Evolutionary conservation across 1,140 invertebrate species (phyloP).

Genomic region (Drosophila watanabei): DNA sequence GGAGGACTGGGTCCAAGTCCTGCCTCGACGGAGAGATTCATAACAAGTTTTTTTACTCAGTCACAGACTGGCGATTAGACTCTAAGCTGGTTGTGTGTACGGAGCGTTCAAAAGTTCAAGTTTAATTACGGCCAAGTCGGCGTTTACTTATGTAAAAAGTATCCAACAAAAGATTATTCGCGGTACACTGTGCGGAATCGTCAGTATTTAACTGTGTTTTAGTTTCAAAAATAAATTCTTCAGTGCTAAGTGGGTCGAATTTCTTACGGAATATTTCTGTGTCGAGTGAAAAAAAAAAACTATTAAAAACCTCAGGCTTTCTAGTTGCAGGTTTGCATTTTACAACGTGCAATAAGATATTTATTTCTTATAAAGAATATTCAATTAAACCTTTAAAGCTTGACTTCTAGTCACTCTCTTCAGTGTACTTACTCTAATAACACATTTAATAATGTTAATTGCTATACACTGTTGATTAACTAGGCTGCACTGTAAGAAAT

Average conservation of each 20-base stretch:
- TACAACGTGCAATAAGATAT: background rate
- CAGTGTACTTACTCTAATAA: conserved; percentile 19
- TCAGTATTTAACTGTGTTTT: background rate
- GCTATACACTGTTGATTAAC: conserved; percentile 21
- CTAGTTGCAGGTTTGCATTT: background rate
- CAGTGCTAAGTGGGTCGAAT: background rate
- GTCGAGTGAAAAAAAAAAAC: too few species aligned
- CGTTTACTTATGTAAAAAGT: conserved; percentile 37
- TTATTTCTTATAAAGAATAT: background rate
- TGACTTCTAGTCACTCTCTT: background rate
- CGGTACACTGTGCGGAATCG: conserved; percentile 24
- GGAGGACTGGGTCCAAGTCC: background rate
- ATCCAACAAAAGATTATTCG: conserved; percentile 19
- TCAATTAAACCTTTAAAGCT: background rate
- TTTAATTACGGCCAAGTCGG: conserved; percentile 49
- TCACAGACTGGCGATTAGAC: conserved; percentile 28
- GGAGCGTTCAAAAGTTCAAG: conserved; percentile 71
- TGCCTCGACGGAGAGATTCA: conserved; percentile 20
- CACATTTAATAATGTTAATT: conserved; percentile 35
- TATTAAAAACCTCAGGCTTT: background rate
- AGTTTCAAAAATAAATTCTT: background rate
- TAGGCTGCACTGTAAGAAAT: conserved; percentile 30
- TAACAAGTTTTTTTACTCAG: conserved; percentile 34
- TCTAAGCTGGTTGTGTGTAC: conserved; percentile 41
- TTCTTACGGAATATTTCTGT: background rate